Percentiles rank a stretch among this genome's conserved stretches.
These are phyloP conservation scores for Sebastes iracundus DNA, from an alignment of 2,797 vertebrate genomes.

Conservation along the genomic window DNA sequence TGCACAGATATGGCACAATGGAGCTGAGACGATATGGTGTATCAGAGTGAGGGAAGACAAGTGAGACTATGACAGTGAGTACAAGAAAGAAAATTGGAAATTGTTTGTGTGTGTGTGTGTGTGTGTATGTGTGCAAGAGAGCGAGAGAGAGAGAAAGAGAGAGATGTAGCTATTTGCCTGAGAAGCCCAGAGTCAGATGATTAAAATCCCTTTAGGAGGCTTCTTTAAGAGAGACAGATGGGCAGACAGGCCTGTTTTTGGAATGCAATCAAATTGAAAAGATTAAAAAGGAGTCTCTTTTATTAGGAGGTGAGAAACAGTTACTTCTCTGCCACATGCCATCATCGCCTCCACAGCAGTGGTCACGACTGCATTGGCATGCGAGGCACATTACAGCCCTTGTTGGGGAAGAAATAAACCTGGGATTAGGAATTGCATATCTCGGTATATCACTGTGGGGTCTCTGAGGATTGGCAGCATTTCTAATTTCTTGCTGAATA, in stretches of 20 bases:
- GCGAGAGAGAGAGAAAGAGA: constrained; percentile 44
- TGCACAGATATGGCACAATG: constrained; percentile 72
- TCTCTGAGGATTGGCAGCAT: constrained; percentile 53
- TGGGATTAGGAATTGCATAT: constrained; percentile 66
- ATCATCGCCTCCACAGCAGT: constrained; percentile 74
- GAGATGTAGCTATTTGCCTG: constrained; percentile 78
- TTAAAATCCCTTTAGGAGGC: constrained; percentile 83
- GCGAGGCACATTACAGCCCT: constrained; percentile 64
- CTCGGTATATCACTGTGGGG: constrained; percentile 51
- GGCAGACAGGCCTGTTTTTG: constrained; percentile 80
- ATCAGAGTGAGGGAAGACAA: constrained; percentile 64
- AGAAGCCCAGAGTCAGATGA: constrained; percentile 79
- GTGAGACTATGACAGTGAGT: constrained; percentile 68
- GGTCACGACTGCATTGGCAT: constrained; percentile 77
- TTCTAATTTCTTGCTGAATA: constrained; percentile 52
- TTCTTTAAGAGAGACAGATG: constrained; percentile 84
- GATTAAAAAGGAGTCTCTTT: constrained; percentile 80
- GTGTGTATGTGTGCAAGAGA: background rate
- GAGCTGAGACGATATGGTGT: constrained; percentile 63
- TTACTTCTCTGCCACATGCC: constrained; percentile 80
- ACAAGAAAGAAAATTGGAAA: constrained; percentile 71
- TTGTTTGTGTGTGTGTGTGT: constrained; percentile 44
- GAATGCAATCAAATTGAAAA: constrained; percentile 82
- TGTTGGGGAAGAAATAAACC: constrained; percentile 69
- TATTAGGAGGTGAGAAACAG: constrained; percentile 84